Percentiles rank a stretch among this genome's conserved stretches.
phyloP scores from a whole-genome alignment of 2,113 vertebrate species.

The Mesocricetus auratus region DNA sequence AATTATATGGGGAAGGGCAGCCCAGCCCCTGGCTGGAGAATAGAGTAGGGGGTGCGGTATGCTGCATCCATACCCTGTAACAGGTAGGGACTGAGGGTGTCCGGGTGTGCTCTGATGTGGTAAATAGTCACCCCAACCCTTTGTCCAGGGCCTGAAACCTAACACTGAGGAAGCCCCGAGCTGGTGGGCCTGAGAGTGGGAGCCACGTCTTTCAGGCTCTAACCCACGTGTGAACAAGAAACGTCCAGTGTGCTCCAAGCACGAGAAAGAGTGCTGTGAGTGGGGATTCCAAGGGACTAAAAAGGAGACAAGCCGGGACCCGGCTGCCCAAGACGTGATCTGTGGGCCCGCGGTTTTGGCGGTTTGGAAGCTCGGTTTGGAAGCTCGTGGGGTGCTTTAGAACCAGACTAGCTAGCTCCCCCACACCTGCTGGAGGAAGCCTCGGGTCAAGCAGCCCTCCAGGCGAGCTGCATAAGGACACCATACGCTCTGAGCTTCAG shows the following conservation, averaged over 20 bases:
- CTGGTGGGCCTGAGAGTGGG: not conserved
- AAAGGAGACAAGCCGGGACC: not conserved
- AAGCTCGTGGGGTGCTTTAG: not conserved
- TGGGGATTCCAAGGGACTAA: not conserved
- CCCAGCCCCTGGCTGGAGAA: not conserved
- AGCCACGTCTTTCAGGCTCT: not conserved
- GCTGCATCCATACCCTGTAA: not conserved
- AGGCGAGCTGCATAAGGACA: not conserved
- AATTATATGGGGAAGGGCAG: not conserved
- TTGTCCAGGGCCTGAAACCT: not conserved
- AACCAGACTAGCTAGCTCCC: not conserved
- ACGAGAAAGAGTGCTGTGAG: not conserved
- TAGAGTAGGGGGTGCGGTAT: not conserved
- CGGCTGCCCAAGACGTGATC: not conserved
- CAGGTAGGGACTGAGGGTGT: not conserved
- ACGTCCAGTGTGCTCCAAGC: not conserved
- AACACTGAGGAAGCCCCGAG: not conserved
- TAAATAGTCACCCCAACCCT: not conserved
- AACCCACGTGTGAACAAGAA: rapidly evolving
- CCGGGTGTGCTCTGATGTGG: not conserved
- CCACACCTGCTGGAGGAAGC: not conserved
- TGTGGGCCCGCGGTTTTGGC: not conserved
- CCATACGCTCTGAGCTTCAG: not conserved
- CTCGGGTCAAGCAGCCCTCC: not conserved
- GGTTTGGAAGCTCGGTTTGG: too few species aligned